A percentile compares a stretch with the other conserved stretches of the same genome.
Conservation (phyloP, 2,888 invertebrate genomes). For the Neoitamus cyanurus region DNA sequence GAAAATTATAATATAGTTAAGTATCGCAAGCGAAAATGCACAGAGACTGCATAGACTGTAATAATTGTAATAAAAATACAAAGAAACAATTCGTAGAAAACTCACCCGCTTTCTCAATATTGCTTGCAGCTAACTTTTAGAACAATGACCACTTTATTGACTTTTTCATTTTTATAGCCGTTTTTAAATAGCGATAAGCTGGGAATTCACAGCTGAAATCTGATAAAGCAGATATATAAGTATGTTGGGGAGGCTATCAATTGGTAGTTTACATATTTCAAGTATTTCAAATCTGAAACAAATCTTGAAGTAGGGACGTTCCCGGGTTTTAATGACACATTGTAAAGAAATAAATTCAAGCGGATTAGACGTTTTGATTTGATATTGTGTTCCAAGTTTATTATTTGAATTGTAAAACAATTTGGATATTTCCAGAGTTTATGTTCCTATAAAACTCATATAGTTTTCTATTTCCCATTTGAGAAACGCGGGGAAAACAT, state of each 20-base stretch:
- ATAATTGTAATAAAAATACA: too few species aligned
- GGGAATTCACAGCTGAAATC: not conserved
- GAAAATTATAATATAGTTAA: too few species aligned
- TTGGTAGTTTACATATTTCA: not conserved
- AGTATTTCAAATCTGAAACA: not conserved
- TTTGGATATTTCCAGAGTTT: not conserved
- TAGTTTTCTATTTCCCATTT: too few species aligned
- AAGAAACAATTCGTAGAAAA: not conserved
- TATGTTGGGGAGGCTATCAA: not conserved
- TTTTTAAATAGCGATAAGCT: not conserved
- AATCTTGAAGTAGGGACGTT: not conserved
- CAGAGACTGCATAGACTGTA: too few species aligned
- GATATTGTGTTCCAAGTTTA: not conserved
- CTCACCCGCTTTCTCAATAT: not conserved
- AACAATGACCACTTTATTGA: not conserved
- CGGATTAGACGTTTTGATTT: not conserved
- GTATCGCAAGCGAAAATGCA: not conserved
- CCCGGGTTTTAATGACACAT: not conserved
- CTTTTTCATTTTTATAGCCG: not conserved
- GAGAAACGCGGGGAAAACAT: too few species aligned
- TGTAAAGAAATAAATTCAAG: not conserved
- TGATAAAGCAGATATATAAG: not conserved
- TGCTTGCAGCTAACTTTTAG: not conserved
- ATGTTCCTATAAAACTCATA: not conserved
- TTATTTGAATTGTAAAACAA: not conserved